A percentile compares a stretch with the other conserved stretches of the same genome.
Evolutionary conservation across 2,888 invertebrate genomes (phyloP).

Genomic region (Synergus gifuensis): DNA sequence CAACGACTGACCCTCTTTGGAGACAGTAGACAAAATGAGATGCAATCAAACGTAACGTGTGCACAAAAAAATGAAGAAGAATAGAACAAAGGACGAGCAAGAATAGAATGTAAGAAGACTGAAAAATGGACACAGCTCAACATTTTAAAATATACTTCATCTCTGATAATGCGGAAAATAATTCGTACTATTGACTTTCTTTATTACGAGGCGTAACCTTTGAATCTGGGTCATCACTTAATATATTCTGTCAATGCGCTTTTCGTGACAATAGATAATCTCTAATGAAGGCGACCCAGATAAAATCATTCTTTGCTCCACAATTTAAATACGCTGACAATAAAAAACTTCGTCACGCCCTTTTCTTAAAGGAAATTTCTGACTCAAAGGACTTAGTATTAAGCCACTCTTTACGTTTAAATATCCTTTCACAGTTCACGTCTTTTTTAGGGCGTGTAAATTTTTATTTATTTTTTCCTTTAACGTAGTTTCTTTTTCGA

Average conservation of each 20-base stretch:
- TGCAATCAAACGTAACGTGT: slow-evolving; percentile 34
- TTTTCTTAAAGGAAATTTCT: too few relatives aligned
- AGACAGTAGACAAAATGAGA: slow-evolving; percentile 29
- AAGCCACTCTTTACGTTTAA: too few relatives aligned
- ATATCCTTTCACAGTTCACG: background rate
- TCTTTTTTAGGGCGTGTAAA: background rate
- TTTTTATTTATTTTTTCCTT: background rate
- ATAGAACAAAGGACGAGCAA: background rate
- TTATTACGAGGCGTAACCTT: background rate
- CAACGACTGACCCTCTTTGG: slow-evolving; percentile 12
- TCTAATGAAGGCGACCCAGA: background rate
- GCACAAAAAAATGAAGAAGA: slow-evolving; percentile 2
- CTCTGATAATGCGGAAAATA: background rate
- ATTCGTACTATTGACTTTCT: background rate
- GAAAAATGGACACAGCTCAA: background rate
- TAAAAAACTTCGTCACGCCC: background rate
- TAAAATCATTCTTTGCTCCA: background rate
- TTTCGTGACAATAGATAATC: background rate
- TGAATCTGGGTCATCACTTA: background rate
- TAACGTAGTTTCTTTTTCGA: background rate
- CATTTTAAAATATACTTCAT: background rate
- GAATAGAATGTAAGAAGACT: background rate
- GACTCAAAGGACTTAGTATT: background rate
- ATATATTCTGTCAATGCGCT: background rate
- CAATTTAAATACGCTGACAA: background rate